Evolutionary conservation across 2,797 vertebrate species (phyloP), one percentile per base, ranked within the genome.

Genomic region (Margarornis squamiger): DNA sequence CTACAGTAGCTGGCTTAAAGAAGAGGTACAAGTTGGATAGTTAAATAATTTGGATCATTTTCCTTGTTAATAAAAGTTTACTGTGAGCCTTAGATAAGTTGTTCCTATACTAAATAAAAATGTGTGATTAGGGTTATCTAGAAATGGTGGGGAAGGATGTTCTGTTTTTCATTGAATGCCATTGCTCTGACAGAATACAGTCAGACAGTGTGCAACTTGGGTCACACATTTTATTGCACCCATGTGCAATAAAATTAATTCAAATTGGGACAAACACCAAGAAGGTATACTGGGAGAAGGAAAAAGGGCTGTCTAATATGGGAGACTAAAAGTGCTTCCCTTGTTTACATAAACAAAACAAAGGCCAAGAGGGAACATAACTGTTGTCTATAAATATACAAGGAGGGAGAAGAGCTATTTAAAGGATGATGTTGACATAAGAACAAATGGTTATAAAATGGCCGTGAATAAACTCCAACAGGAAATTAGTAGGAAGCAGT

Each of bases 381-480:
- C 72, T 52, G 19, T 68, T 77, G 54, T 75, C 54, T 91, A 63
- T 76, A 90, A 91, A 88, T 80, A 91, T 19, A 80, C 38, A 51
- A 58, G 79, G n/a, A 84, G 51, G 17, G 39, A 87, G 48, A 95
- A 79, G 36, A 92, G 41, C 67, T 96, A 67, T 94, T 93, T 89
- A 89, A 87, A 93, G 67, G 63, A 79, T 5, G 5, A 79, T 72
- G 68, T 88, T 93, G 83, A 90, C 73, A 66, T 63, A 88, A 86
- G 70, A 92, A 27, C 54, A 89, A 95, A 93, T 63, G 63, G 51
- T 87, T 95, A 88, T 79, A 82, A 92, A 88, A 77, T 48, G 39
- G 21, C 20, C 45, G 34, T 79, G 74, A 89, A 82, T 85, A 90
- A 93, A 86, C 46, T 84, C 58, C 73, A 93, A 80, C n/a, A 74